These are phyloP conservation scores for Heliconius sara DNA, from an alignment of 2,888 invertebrate species.

Conservation along the genomic window DNA sequence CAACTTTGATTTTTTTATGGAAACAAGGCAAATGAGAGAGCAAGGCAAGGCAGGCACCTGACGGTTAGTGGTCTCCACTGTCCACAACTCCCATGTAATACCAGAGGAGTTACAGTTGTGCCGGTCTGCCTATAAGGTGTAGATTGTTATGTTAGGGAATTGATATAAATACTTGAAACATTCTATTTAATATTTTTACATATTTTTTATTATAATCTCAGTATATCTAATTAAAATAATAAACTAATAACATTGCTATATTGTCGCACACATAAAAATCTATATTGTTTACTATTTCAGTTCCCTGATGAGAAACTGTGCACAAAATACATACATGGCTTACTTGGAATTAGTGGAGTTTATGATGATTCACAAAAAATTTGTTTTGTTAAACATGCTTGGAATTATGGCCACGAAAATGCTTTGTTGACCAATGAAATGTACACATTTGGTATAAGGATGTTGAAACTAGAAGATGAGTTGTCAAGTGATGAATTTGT, in stretches of 20 bases:
- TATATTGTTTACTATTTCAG: constrained; percentile 51
- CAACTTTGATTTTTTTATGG: too few species aligned
- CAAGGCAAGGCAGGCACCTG: too few species aligned
- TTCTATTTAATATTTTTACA: too few species aligned
- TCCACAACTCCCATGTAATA: too few species aligned
- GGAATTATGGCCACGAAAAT: constrained; percentile 71
- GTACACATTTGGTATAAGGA: constrained; percentile 73
- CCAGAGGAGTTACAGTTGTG: too few species aligned
- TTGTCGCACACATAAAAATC: background rate
- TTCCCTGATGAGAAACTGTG: constrained; percentile 73
- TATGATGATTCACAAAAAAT: constrained; percentile 68
- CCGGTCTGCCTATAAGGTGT: too few species aligned
- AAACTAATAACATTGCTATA: background rate
- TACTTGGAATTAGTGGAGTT: constrained; percentile 60
- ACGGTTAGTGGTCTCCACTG: too few species aligned
- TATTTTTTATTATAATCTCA: too few species aligned
- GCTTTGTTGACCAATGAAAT: constrained; percentile 69
- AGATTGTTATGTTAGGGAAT: background rate
- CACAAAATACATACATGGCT: constrained; percentile 71
- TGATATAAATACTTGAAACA: background rate
- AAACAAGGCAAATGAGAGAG: too few species aligned
- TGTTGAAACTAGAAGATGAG: constrained; percentile 67
- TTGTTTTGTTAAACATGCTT: constrained; percentile 69
- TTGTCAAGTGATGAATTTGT: constrained; percentile 60
- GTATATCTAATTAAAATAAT: too few species aligned